phyloP scores from a whole-genome alignment of 2,797 vertebrate genomes.

The Masticophis lateralis region DNA sequence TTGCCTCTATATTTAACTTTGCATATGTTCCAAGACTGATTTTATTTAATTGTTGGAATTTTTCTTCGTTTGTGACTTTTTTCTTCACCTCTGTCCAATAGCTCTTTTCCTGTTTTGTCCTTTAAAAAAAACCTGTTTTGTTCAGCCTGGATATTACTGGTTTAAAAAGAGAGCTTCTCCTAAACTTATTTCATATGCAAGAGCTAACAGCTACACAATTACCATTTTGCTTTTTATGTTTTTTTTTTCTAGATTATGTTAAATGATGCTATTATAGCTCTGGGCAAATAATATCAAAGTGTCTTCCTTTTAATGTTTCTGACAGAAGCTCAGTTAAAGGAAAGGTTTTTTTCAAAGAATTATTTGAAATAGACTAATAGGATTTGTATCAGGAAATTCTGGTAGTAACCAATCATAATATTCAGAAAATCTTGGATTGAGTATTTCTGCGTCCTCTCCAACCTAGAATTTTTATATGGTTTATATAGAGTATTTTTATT shows the following conservation, averaged over 20 bases:
- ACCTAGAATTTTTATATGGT: background rate
- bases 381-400: background rate
- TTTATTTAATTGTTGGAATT: background rate
- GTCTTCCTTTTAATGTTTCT: background rate
- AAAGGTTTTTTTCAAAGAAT: background rate
- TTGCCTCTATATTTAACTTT: background rate
- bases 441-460: background rate
- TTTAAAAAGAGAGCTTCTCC: background rate
- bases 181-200: background rate
- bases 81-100: background rate
- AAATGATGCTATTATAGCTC: background rate
- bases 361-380: background rate
- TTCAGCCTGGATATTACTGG: background rate
- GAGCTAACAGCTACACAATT: background rate
- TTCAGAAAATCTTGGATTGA: background rate
- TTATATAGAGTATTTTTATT: background rate
- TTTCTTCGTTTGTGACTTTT: background rate
- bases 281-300: background rate
- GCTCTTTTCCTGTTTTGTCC: background rate
- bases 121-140: background rate
- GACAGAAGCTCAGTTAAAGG: background rate
- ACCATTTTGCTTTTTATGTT: background rate
- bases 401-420: background rate
- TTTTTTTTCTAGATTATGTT: background rate
- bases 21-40: background rate